Percentiles rank a stretch among this genome's conserved stretches.
These are phyloP conservation scores for Potamarius usumacintae DNA, from an alignment of 2,113 vertebrate species.

Conservation along the genomic window DNA sequence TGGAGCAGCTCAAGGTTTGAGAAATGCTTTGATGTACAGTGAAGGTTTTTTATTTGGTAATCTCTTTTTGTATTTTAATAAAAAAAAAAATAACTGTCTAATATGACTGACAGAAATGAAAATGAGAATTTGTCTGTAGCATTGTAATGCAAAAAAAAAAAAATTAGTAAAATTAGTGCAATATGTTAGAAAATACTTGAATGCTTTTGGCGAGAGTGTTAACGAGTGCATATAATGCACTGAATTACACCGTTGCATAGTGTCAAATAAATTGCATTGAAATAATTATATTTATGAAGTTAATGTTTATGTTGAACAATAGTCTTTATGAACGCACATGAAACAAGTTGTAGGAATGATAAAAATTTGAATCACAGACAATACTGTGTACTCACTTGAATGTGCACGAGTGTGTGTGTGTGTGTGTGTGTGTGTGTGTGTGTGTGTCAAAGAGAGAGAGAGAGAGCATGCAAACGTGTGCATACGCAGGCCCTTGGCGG, in stretches of 20 bases:
- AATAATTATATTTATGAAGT: background rate
- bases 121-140: background rate
- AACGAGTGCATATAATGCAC: background rate
- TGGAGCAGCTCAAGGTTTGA: slow-evolving; percentile 25
- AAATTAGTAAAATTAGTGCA: background rate
- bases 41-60: background rate
- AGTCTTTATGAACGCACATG: background rate
- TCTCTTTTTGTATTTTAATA: background rate
- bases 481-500: slow-evolving; percentile 5
- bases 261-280: background rate
- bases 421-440: slow-evolving; percentile 9
- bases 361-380: background rate
- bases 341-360: background rate
- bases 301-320: background rate
- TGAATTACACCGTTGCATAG: background rate
- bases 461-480: background rate
- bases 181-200: background rate
- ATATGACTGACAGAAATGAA: background rate
- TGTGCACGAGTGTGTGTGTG: background rate
- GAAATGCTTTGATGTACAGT: background rate
- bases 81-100: background rate
- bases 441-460: background rate
- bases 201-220: background rate
- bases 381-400: background rate
- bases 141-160: background rate